Evolutionary conservation across 30 jellyfish, hydroid and myxozoan genomes (phyloP).

Genomic region (Phacellophora camtschatica): DNA sequence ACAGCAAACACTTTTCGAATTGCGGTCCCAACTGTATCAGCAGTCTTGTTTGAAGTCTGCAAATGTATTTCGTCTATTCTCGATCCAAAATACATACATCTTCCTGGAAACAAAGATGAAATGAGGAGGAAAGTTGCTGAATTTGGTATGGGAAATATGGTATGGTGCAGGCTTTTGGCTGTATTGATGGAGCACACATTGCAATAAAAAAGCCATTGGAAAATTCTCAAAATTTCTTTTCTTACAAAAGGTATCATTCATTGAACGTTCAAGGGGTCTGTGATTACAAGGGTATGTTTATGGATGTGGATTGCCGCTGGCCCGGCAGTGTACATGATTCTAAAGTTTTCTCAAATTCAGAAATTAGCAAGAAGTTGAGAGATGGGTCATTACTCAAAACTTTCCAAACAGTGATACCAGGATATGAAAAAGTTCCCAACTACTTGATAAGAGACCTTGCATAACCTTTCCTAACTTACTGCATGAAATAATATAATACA

Average conservation of each 20-base stretch:
- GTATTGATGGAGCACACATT: conserved; percentile 63
- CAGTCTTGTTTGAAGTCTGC: conserved; percentile 10
- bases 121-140: conserved; percentile 56
- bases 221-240: conserved; percentile 18
- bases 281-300: conserved; percentile 43
- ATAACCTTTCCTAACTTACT: conserved; percentile 58
- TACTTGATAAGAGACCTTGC: conserved; percentile 75
- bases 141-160: conserved; percentile 58
- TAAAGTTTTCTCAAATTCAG: conserved; percentile 55
- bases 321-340: conserved; percentile 77
- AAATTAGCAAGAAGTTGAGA: background rate
- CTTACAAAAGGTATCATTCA: conserved; percentile 3
- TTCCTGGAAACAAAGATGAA: conserved; percentile 18
- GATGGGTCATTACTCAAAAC: conserved; percentile 13
- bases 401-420: background rate
- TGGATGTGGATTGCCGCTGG: conserved; percentile 81
- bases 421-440: conserved; percentile 33
- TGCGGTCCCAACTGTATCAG: conserved; percentile 26
- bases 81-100: conserved; percentile 29
- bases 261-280: conserved; percentile 74
- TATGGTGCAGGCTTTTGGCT: conserved; percentile 62
- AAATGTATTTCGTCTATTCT: conserved; percentile 4
- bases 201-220: background rate
- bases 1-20: conserved; percentile 39
- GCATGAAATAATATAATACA: conserved; percentile 63